A percentile compares a stretch with the other conserved stretches of the same genome.
phyloP scores from a whole-genome alignment of 2,113 vertebrate species.

The Cisticola juncidis region DNA sequence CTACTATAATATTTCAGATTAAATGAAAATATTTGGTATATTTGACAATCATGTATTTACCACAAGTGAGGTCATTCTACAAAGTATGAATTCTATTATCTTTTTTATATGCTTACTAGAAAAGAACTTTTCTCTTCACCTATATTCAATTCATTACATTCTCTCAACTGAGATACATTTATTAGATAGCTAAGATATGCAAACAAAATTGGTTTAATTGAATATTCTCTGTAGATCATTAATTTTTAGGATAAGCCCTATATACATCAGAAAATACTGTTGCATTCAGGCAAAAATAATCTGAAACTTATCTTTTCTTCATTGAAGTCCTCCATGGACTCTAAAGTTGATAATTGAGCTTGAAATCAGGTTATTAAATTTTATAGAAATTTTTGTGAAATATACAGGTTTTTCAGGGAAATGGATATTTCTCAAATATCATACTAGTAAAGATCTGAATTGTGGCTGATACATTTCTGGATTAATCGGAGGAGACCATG shows the following conservation, averaged over 20 bases:
- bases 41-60: not conserved
- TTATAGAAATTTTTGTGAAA: not conserved
- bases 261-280: not conserved
- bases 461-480: not conserved
- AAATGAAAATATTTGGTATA: not conserved
- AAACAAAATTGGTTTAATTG: not conserved
- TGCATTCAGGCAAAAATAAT: not conserved
- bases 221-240: not conserved
- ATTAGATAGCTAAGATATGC: not conserved
- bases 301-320: not conserved
- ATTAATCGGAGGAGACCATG: not conserved
- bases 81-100: not conserved
- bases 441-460: rapidly evolving
- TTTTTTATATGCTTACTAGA: not conserved
- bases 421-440: not conserved
- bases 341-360: not conserved
- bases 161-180: not conserved
- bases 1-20: not conserved
- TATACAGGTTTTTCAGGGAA: not conserved
- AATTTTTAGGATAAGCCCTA: not conserved
- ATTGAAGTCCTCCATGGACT: not conserved
- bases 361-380: not conserved
- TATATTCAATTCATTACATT: not conserved
- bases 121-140: not conserved
- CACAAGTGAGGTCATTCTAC: not conserved